Base-by-base conservation (phyloP, 1,140 invertebrate species). In the Planococcus citri region DNA sequence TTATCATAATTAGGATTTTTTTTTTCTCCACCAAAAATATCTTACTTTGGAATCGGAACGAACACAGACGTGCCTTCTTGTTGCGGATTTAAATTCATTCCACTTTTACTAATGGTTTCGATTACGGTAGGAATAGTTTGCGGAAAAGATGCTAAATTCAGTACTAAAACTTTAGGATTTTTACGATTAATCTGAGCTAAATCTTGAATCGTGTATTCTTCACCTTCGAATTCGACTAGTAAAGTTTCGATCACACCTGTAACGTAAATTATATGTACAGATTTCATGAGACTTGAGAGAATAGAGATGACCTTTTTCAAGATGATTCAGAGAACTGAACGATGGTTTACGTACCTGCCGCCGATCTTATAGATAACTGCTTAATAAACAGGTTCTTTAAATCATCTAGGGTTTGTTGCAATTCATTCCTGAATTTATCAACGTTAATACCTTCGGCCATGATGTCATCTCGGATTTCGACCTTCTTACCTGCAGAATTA, bases 21-120 rank as follows among this genome's bases (percentile, higher is more conserved):
- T 4, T 64, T n/a, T 71, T 73, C 0, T 12, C n/a, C n/a, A n/a
- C n/a, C n/a, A n/a, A n/a, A n/a, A 70, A 71, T n/a, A 67, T 77
- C 80, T 82, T 83, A 90, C 88, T 94, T 95, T 12, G 94, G 93
- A 73, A 94, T 83, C 33, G 90, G 88, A 69, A 97, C 82, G 79
- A 87, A 95, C 58, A 97, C 77, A 1, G 86, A 91, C 17, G 90
- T 95, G 33, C 93, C 93, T 77, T 97, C 94, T 79, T 95, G 91
- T 77, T 97, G 94, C 0, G 94, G 94, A 82, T 93, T 96, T 27
- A 97, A 80, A 78, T 95, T 95, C 82, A 97, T 86, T 67, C 92
- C 91, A 72, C 91, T 92, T 57, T 84, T 84, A 27, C 80, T 74
- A 27, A 97, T 83, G 4, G 88, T 85, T 74, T 87, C 85, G 22